Evolutionary conservation across 2,797 vertebrate species (phyloP).

Genomic region (Lerista edwardsae): DNA sequence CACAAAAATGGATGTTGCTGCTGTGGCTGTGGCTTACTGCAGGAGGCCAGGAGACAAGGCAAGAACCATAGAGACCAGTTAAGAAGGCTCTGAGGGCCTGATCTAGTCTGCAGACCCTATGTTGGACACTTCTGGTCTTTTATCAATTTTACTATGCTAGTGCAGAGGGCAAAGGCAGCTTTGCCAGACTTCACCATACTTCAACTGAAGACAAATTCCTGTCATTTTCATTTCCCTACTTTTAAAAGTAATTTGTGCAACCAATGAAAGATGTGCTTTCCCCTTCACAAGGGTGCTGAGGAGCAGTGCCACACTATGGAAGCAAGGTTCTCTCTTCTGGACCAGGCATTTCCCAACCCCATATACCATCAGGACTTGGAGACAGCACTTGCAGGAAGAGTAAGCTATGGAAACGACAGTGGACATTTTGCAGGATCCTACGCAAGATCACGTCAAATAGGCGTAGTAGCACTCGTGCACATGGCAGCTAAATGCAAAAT

Average conservation of each 20-base stretch:
- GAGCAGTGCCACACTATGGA: background rate
- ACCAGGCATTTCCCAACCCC: background rate
- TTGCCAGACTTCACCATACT: background rate
- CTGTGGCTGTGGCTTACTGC: too few species aligned
- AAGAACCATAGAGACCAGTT: too few species aligned
- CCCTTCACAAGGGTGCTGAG: background rate
- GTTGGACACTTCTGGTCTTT: too few species aligned
- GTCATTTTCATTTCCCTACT: background rate
- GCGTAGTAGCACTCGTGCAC: too few species aligned
- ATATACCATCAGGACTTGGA: too few species aligned
- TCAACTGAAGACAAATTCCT: background rate
- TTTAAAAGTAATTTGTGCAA: background rate
- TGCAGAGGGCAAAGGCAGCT: background rate
- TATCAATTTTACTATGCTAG: background rate
- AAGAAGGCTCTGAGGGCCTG: too few species aligned
- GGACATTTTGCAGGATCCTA: background rate
- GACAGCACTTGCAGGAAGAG: background rate
- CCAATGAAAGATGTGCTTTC: background rate
- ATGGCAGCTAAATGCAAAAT: background rate
- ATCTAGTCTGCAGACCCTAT: too few species aligned
- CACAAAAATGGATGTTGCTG: too few species aligned
- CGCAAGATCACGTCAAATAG: background rate
- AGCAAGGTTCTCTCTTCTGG: background rate
- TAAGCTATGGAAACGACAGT: background rate
- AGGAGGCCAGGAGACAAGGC: too few species aligned